Conservation (phyloP, 2,113 vertebrate species). For the Genyomyrus donnyi region DNA sequence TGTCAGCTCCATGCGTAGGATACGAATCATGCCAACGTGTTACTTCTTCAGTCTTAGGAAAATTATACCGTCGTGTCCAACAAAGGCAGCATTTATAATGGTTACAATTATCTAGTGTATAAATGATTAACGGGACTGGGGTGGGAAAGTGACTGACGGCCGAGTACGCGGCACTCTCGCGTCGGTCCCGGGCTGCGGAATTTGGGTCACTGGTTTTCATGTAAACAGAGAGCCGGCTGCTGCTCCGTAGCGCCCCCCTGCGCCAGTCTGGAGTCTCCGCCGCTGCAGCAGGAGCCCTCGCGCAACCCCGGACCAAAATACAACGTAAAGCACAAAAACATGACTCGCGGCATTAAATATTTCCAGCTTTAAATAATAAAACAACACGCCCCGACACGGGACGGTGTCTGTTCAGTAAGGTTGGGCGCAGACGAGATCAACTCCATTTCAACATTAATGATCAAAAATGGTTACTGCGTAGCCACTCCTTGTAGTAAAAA, state of each 20-base stretch:
- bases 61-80: neutral
- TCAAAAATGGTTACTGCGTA: neutral
- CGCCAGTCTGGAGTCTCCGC: constrained; percentile 15
- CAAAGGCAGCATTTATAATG: neutral
- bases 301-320: neutral
- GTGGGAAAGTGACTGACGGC: neutral
- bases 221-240: constrained; percentile 58
- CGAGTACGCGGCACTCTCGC: neutral
- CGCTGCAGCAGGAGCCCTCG: neutral
- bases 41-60: neutral
- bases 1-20: neutral
- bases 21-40: neutral
- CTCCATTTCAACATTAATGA: neutral
- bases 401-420: neutral
- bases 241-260: constrained; percentile 58
- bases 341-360: neutral
- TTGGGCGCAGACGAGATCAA: neutral
- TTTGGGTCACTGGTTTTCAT: constrained; percentile 43
- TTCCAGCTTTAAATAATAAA: no score
- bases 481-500: neutral
- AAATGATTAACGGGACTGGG: neutral
- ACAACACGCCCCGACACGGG: neutral
- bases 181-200: constrained; percentile 17
- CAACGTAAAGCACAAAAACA: constrained; percentile 7
- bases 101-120: neutral